Evolutionary conservation across 1,140 invertebrate species (phyloP), one percentile per base, ranked within the genome.

Genomic region (Hycleus cichorii): DNA sequence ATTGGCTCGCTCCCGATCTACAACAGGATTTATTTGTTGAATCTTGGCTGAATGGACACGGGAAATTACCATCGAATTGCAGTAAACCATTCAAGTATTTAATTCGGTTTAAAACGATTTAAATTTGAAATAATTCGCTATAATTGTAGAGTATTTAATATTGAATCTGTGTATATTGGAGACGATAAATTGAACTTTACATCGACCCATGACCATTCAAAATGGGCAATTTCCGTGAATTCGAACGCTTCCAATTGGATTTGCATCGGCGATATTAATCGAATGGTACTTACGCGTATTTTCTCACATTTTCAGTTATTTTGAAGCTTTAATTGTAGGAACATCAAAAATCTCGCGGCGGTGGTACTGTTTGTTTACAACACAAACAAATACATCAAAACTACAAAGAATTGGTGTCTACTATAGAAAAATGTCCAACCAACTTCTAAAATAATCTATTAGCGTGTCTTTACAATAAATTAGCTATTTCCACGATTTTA

Each of bases 181-280:
- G 69, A 74, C 7, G 74, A 77, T 1, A 74, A 81, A 51, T 77
- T 86, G 46, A 72, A 76, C 24, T 95, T 93, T 69, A 80, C 79
- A n/a, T 86, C 83, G 2, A 81, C 83, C 24, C 78, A 81, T 44
- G 93, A 97, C 75, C 95, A 97, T 75, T 91, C 92, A 0, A 97
- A 97, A 75, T 96, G 93, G 93, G 88, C 89, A 0, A 83, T 95
- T 3, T 80, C 87, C 0, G 73, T 72, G 3, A 75, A 76, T 42
- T 11, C 24, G 10, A 47, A 10, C 52, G 47, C 73, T 6, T 71
- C 76, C 39, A 78, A 79, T 45, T 94, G 89, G 88, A 81, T 87
- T 55, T 97, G 95, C 71, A 83, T 97, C 10, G 92, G 91, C 9
- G 94, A 96, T 72, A 93, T 97, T 18, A 97, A 97, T 72, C 81